These are phyloP conservation scores for Sebastes hubbsi DNA, from an alignment of 2,797 vertebrate species.

Conservation along the genomic window DNA sequence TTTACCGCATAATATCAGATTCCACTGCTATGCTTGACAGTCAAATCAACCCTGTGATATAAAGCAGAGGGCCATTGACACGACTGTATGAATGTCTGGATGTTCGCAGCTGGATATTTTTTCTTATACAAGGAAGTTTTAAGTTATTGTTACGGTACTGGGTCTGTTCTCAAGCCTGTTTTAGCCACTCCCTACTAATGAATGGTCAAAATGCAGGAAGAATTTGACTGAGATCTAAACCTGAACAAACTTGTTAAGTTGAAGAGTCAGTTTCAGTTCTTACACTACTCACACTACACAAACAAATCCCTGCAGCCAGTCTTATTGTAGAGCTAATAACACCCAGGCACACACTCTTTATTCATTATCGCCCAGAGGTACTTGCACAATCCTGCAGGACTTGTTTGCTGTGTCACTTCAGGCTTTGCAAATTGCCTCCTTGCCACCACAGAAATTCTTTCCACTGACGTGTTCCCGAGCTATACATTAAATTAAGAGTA, in stretches of 20 bases:
- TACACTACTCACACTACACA: neutral
- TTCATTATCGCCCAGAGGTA: constrained; percentile 16
- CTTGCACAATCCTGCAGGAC: neutral
- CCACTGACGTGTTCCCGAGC: neutral
- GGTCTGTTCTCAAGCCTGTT: neutral
- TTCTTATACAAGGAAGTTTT: neutral
- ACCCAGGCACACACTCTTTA: neutral
- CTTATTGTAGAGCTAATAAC: constrained; percentile 16
- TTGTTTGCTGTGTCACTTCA: constrained; percentile 4
- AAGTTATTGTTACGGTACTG: neutral
- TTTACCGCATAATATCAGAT: neutral
- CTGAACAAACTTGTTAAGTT: neutral
- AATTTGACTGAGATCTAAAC: neutral
- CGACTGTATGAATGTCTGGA: neutral
- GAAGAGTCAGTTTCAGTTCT: neutral
- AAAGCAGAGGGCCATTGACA: constrained; percentile 1
- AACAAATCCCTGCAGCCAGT: constrained; percentile 1
- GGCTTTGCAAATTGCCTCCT: neutral
- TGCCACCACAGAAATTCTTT: constrained; percentile 4
- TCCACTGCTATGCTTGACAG: neutral
- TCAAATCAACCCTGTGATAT: neutral
- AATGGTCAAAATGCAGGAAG: neutral
- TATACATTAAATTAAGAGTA: constrained; percentile 3
- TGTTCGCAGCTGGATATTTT: neutral
- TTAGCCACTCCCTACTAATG: neutral